Percentiles rank a stretch among this genome's conserved stretches.
Evolutionary conservation across 2,888 invertebrate species (phyloP).

Genomic region (Blastobasis adustella): DNA sequence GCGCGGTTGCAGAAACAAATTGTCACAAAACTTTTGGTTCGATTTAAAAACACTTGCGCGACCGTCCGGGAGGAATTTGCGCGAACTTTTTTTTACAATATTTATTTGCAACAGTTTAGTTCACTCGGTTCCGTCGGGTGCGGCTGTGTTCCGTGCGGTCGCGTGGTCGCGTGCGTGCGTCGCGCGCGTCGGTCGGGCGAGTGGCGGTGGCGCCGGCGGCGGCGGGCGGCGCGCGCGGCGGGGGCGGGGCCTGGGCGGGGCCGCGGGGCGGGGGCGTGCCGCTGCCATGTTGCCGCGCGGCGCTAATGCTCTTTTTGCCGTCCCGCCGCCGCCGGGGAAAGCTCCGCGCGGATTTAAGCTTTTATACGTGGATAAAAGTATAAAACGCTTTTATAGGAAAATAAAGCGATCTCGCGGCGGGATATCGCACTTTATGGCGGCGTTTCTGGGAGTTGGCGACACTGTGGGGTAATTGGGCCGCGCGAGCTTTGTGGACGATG

Average conservation of each 20-base stretch:
- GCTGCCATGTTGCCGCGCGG: conserved; percentile 56
- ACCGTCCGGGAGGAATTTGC: too few relatives aligned
- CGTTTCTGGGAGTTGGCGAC: conserved; percentile 70
- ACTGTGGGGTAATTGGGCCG: conserved; percentile 58
- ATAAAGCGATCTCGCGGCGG: conserved; percentile 72
- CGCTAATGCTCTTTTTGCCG: conserved; percentile 70
- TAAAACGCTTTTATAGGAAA: conserved; percentile 73
- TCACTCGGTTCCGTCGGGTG: too few relatives aligned
- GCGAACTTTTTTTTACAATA: too few relatives aligned
- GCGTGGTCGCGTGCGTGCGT: conserved; percentile 16
- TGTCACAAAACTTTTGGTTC: background rate
- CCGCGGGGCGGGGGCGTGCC: conserved; percentile 50
- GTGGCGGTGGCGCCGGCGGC: conserved; percentile 21
- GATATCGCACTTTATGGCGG: conserved; percentile 68
- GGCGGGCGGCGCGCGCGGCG: conserved; percentile 22
- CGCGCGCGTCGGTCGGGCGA: conserved; percentile 15
- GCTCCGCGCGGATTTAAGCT: conserved; percentile 73
- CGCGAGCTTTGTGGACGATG: conserved; percentile 35
- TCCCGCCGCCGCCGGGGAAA: conserved; percentile 60
- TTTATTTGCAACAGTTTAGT: too few relatives aligned
- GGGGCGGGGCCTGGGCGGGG: conserved; percentile 21
- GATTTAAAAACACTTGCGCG: background rate
- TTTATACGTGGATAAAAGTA: conserved; percentile 74
- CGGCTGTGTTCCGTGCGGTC: conserved; percentile 14
- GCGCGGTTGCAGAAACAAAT: too few relatives aligned